Conservation (phyloP, 2,888 invertebrate genomes). For the Noctua pronuba region DNA sequence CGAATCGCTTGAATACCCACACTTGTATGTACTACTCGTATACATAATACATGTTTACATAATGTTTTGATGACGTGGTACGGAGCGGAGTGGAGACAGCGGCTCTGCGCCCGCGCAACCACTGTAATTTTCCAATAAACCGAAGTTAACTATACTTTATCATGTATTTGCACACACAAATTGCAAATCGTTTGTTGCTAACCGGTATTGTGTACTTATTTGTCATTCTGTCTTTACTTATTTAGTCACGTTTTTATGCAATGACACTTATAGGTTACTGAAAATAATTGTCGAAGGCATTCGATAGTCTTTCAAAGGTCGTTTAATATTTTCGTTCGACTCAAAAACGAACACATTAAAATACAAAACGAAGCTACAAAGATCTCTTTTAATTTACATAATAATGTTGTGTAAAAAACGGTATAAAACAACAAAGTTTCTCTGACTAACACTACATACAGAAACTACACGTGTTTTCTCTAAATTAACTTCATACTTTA, state of each 20-base stretch:
- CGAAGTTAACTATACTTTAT: slow-evolving; percentile 59
- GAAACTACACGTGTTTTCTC: slow-evolving; percentile 40
- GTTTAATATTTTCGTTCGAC: neutral
- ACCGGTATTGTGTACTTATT: slow-evolving; percentile 30
- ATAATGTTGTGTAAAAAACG: slow-evolving; percentile 8
- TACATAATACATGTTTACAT: slow-evolving; percentile 65
- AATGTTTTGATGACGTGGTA: slow-evolving; percentile 65
- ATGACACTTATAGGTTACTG: slow-evolving; percentile 22
- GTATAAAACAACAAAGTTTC: slow-evolving; percentile 17
- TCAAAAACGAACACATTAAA: neutral
- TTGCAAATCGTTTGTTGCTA: slow-evolving; percentile 62
- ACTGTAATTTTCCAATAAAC: slow-evolving; percentile 76
- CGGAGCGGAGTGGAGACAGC: slow-evolving; percentile 59
- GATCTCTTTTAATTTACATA: neutral
- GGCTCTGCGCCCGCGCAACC: slow-evolving; percentile 51
- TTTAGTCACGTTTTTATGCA: slow-evolving; percentile 31
- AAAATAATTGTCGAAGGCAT: slow-evolving; percentile 1
- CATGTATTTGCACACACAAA: slow-evolving; percentile 54
- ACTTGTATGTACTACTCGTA: slow-evolving; percentile 42
- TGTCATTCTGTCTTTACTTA: slow-evolving; percentile 21
- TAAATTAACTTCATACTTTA: slow-evolving; percentile 16
- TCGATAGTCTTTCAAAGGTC: neutral
- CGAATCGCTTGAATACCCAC: slow-evolving; percentile 57
- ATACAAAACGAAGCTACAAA: neutral
- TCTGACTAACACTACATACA: slow-evolving; percentile 36